Conservation (phyloP, 2,113 vertebrate species). For the Neolamprologus longior region DNA sequence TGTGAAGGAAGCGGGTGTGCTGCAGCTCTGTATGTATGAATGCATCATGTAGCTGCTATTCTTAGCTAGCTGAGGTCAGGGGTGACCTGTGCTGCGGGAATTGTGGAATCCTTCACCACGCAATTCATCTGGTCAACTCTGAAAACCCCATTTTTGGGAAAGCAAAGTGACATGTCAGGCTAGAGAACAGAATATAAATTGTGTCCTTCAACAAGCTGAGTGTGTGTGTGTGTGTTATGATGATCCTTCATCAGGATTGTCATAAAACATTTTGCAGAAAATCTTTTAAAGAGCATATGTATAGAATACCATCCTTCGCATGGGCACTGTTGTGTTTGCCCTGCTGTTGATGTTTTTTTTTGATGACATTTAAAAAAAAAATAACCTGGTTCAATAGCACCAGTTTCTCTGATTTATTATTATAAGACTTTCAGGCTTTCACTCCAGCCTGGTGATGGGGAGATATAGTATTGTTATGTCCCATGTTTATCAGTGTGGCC, state of each 20-base stretch:
- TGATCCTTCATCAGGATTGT: neutral
- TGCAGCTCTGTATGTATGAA: slow-evolving; percentile 5
- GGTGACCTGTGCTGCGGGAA: slow-evolving; percentile 52
- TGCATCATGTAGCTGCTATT: slow-evolving; percentile 70
- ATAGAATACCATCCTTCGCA: neutral
- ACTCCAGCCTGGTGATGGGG: neutral
- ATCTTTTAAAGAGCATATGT: neutral
- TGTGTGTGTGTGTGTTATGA: neutral
- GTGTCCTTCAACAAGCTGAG: neutral
- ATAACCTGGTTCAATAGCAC: neutral
- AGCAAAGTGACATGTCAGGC: neutral
- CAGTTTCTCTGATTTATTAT: neutral
- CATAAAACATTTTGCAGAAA: neutral
- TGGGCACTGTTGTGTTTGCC: too few relatives aligned
- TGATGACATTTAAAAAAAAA: neutral
- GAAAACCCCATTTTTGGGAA: slow-evolving; percentile 34
- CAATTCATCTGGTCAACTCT: slow-evolving; percentile 36
- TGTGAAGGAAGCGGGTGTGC: slow-evolving; percentile 26
- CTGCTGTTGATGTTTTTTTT: neutral
- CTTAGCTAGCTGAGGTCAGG: slow-evolving; percentile 67
- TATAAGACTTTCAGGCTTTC: neutral
- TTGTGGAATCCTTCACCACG: slow-evolving; percentile 51
- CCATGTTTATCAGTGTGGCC: neutral
- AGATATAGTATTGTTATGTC: neutral
- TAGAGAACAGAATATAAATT: neutral